A percentile compares a stretch with the other conserved stretches of the same genome.
These are phyloP conservation scores for Drosophila elegans DNA, from an alignment of 1,140 invertebrate genomes.

Conservation along the genomic window DNA sequence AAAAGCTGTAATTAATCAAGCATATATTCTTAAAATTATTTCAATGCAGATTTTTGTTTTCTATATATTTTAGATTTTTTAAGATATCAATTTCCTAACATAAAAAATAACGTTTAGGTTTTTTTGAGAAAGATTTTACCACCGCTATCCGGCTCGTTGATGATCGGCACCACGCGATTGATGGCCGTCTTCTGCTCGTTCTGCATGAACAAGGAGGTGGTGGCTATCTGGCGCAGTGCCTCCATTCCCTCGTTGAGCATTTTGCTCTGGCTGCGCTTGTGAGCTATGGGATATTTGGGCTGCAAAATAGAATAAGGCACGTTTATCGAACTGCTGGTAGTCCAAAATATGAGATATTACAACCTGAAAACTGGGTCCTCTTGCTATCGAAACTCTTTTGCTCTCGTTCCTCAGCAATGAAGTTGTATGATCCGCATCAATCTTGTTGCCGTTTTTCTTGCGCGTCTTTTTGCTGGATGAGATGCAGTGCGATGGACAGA, in stretches of 20 bases:
- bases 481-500: slow-evolving; percentile 87
- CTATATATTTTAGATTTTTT: too few relatives aligned
- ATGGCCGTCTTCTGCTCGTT: slow-evolving; percentile 79
- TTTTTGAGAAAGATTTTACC: too few relatives aligned
- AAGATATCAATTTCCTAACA: too few relatives aligned
- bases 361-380: slow-evolving; percentile 72
- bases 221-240: slow-evolving; percentile 84
- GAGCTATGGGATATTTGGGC: slow-evolving; percentile 79
- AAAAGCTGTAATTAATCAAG: background rate
- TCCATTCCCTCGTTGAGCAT: slow-evolving; percentile 85
- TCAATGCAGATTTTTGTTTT: too few relatives aligned
- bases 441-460: slow-evolving; percentile 83
- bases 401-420: slow-evolving; percentile 80
- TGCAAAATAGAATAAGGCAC: slow-evolving; percentile 7
- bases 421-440: slow-evolving; percentile 84
- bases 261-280: slow-evolving; percentile 82
- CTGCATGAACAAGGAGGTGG: slow-evolving; percentile 84
- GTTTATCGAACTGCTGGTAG: background rate
- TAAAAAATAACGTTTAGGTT: too few relatives aligned
- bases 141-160: slow-evolving; percentile 76
- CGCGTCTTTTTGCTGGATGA: slow-evolving; percentile 79
- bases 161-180: slow-evolving; percentile 82
- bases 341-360: background rate
- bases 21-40: too few relatives aligned
- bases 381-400: slow-evolving; percentile 82